phyloP scores from a whole-genome alignment of 2,888 invertebrate species.

The Stegophylla sp. region DNA sequence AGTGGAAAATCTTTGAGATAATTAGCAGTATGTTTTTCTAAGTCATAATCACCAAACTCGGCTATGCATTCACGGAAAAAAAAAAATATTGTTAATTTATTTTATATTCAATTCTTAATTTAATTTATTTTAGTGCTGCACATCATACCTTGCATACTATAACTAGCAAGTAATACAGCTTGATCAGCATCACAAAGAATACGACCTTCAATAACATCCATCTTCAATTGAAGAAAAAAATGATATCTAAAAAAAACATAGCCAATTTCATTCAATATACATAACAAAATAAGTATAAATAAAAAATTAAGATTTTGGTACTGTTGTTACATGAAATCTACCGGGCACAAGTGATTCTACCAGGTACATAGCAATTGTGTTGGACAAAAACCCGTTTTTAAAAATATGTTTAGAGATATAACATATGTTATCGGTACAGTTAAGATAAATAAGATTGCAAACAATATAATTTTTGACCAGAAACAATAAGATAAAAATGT shows the following conservation, averaged over 20 bases:
- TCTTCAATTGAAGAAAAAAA: slow-evolving; percentile 93
- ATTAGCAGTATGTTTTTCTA: slow-evolving; percentile 87
- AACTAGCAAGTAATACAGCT: slow-evolving; percentile 89
- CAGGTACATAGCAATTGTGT: no score
- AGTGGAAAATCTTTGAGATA: slow-evolving; percentile 89
- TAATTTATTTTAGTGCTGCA: neutral
- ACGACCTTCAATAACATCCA: slow-evolving; percentile 90
- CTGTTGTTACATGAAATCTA: no score
- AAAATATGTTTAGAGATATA: no score
- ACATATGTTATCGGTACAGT: no score
- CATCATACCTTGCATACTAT: slow-evolving; percentile 78
- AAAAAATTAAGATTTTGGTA: no score
- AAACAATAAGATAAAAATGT: no score
- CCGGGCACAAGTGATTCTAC: no score
- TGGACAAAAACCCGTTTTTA: no score
- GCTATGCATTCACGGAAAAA: slow-evolving; percentile 67
- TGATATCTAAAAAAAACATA: slow-evolving; percentile 73
- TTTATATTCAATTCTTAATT: neutral
- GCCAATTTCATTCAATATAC: neutral
- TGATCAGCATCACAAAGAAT: slow-evolving; percentile 89
- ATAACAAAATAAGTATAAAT: neutral
- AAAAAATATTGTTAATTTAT: neutral
- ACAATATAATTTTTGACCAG: no score
- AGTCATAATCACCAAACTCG: slow-evolving; percentile 92
- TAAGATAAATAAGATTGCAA: no score